A percentile compares a stretch with the other conserved stretches of the same genome.
These are phyloP conservation scores for Ceratosolen fusciceps DNA, from an alignment of 1,140 invertebrate genomes.

Conservation along the genomic window DNA sequence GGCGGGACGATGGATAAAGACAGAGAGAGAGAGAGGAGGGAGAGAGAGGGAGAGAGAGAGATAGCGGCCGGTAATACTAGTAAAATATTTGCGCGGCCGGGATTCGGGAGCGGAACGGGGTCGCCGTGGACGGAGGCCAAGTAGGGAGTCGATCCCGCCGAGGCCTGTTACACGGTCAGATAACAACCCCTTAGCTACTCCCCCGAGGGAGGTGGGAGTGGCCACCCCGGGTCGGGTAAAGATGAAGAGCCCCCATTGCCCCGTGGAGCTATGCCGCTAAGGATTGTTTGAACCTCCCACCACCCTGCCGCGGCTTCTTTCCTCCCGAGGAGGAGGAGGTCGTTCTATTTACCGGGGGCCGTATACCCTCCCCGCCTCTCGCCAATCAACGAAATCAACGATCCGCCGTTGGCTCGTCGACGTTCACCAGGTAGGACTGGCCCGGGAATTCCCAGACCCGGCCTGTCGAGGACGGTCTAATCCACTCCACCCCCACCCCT, in stretches of 20 bases:
- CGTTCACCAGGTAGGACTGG: too few relatives aligned
- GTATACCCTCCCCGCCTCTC: background rate
- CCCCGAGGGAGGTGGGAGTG: slow-evolving; percentile 57
- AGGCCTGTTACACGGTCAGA: slow-evolving; percentile 68
- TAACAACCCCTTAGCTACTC: slow-evolving; percentile 65
- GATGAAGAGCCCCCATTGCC: slow-evolving; percentile 7
- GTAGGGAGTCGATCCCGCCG: slow-evolving; percentile 56
- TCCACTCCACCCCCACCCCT: too few relatives aligned
- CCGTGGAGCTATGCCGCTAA: slow-evolving; percentile 54
- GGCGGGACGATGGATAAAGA: background rate
- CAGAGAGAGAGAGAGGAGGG: background rate
- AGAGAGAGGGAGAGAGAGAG: background rate
- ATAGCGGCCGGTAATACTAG: slow-evolving; percentile 49
- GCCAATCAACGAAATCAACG: too few relatives aligned
- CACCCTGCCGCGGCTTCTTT: slow-evolving; percentile 30
- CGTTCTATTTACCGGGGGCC: slow-evolving; percentile 38
- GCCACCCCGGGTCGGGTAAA: background rate
- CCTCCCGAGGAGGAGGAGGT: background rate
- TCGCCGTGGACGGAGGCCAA: slow-evolving; percentile 44
- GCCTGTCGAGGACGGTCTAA: too few relatives aligned
- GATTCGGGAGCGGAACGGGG: too few relatives aligned
- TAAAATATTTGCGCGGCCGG: slow-evolving; percentile 53
- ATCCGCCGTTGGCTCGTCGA: too few relatives aligned
- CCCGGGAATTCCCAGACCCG: too few relatives aligned
- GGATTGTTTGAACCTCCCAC: slow-evolving; percentile 61